A percentile compares a stretch with the other conserved stretches of the same genome.
Conservation (phyloP, 2,888 invertebrate genomes). For the Gandaritis pyraliata region DNA sequence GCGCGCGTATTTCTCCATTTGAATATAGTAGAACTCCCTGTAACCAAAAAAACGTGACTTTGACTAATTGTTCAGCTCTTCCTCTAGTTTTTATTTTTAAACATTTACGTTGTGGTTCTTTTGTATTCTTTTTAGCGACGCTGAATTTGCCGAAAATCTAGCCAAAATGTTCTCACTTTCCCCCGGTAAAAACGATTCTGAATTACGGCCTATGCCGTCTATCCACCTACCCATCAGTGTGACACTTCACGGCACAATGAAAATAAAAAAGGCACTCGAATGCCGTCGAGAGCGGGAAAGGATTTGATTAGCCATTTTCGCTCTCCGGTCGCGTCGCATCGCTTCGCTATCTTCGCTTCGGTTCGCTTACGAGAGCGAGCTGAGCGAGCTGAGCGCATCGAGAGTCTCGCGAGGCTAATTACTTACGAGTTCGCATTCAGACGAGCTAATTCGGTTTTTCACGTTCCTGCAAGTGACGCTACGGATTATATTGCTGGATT, state of each 20-base stretch:
- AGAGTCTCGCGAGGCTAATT: constrained; percentile 83
- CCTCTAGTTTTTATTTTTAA: background rate
- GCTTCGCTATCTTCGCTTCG: constrained; percentile 78
- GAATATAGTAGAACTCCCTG: constrained; percentile 99
- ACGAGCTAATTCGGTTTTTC: constrained; percentile 80
- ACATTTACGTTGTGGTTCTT: background rate
- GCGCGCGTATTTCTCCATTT: constrained; percentile 99
- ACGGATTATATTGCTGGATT: constrained; percentile 36
- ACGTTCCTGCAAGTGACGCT: constrained; percentile 68
- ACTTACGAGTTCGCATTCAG: constrained; percentile 82
- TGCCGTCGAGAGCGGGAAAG: constrained; percentile 75
- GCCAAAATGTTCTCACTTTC: constrained; percentile 26
- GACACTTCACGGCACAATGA: constrained; percentile 79
- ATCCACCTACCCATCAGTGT: constrained; percentile 60
- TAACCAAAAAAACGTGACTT: constrained; percentile 50
- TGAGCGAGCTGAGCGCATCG: constrained; percentile 65
- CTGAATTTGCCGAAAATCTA: constrained; percentile 19
- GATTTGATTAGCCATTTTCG: constrained; percentile 84
- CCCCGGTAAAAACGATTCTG: constrained; percentile 34
- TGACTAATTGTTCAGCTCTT: constrained; percentile 7
- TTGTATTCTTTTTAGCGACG: constrained; percentile 6
- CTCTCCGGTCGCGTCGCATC: constrained; percentile 72
- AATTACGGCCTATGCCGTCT: constrained; percentile 44
- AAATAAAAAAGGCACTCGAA: constrained; percentile 78
- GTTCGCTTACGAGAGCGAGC: constrained; percentile 70